These are phyloP conservation scores for Anticlea derivata DNA, from an alignment of 2,888 invertebrate genomes.

Conservation along the genomic window DNA sequence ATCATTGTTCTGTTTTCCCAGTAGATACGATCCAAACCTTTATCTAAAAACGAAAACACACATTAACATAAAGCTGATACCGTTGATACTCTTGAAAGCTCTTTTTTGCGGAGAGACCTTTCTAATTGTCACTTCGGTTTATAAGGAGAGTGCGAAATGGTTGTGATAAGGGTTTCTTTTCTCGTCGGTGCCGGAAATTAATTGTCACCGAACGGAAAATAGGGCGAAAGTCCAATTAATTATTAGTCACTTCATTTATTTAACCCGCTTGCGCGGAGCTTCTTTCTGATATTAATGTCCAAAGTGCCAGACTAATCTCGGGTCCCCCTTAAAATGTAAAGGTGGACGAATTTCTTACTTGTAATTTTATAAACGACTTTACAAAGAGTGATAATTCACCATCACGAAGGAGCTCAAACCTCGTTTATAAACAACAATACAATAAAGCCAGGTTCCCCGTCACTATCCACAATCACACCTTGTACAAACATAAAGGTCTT, in stretches of 20 bases:
- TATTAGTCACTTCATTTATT: conserved; percentile 83
- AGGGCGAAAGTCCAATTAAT: conserved; percentile 83
- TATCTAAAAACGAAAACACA: conserved; percentile 31
- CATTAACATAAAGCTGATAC: conserved; percentile 41
- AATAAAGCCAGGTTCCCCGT: conserved; percentile 47
- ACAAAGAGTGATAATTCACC: conserved; percentile 29
- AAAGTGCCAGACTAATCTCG: conserved; percentile 67
- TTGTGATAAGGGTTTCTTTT: conserved; percentile 82
- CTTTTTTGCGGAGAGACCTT: conserved; percentile 53
- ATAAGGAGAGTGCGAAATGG: conserved; percentile 69
- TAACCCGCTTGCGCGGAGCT: conserved; percentile 72
- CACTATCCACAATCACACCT: conserved; percentile 61
- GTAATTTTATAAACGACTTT: conserved; percentile 44
- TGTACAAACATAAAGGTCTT: conserved; percentile 63
- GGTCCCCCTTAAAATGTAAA: conserved; percentile 52
- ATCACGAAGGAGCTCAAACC: conserved; percentile 13
- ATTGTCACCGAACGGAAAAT: conserved; percentile 83
- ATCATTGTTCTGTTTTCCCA: conserved; percentile 41
- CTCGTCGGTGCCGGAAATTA: conserved; percentile 78
- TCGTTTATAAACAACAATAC: conserved; percentile 16
- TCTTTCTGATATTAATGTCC: conserved; percentile 77
- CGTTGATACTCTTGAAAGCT: conserved; percentile 33
- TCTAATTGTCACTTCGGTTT: conserved; percentile 70
- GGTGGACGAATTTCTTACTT: conserved; percentile 44
- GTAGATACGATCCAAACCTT: conserved; percentile 28